Conservation (phyloP, 2,797 vertebrate species). For the Staurois parvus region DNA sequence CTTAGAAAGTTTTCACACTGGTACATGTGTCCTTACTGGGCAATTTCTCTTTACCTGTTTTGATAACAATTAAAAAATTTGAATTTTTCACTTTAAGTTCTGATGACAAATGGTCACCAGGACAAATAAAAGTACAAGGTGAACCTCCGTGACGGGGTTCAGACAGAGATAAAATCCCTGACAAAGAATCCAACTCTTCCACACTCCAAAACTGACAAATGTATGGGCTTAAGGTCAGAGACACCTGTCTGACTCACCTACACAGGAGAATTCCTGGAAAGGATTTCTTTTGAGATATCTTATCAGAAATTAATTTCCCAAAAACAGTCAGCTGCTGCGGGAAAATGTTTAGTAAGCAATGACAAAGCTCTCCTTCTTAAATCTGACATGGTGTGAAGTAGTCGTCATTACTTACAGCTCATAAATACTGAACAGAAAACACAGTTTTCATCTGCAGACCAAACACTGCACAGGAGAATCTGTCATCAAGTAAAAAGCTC, state of each 20-base stretch:
- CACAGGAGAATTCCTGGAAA: background rate
- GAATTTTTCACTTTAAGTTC: too few relatives aligned
- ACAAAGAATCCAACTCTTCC: too few relatives aligned
- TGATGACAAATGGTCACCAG: too few relatives aligned
- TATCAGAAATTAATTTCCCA: background rate
- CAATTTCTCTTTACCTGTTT: too few relatives aligned
- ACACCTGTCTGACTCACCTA: background rate
- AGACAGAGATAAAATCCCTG: too few relatives aligned
- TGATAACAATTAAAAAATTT: too few relatives aligned
- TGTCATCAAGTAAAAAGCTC: background rate
- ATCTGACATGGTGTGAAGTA: background rate
- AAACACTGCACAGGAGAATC: background rate
- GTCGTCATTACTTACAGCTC: background rate
- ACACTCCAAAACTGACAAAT: background rate
- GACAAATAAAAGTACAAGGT: too few relatives aligned
- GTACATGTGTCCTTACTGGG: too few relatives aligned
- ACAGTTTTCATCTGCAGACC: background rate
- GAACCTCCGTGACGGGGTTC: too few relatives aligned
- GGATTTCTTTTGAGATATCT: background rate
- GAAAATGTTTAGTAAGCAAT: background rate
- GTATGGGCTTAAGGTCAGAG: too few relatives aligned
- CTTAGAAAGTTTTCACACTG: too few relatives aligned
- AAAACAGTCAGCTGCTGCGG: background rate
- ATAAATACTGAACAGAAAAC: background rate
- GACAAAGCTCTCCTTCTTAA: background rate